Evolutionary conservation across 2,797 vertebrate species (phyloP).

Genomic region (Pterois miles): DNA sequence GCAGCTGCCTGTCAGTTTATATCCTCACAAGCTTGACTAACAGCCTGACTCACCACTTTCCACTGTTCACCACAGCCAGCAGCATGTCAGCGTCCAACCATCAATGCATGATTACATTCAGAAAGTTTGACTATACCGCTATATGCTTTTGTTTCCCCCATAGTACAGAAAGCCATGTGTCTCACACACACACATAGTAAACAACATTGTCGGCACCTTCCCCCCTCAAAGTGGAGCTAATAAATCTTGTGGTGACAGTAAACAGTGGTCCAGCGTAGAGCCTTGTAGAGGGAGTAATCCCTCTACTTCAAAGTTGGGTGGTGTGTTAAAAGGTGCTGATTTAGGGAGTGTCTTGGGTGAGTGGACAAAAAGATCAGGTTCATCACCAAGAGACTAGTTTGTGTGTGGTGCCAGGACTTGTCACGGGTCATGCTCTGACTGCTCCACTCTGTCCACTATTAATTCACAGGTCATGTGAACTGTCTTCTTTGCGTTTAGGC

Average conservation of each 20-base stretch:
- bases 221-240: conserved; percentile 65
- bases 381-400: conserved; percentile 22
- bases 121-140: not conserved
- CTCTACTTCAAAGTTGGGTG: conserved; percentile 64
- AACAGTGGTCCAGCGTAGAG: conserved; percentile 45
- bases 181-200: conserved; percentile 37
- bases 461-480: conserved; percentile 13
- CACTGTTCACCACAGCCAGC: not conserved
- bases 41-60: conserved; percentile 21
- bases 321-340: conserved; percentile 64
- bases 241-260: conserved; percentile 73
- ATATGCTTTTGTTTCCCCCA: conserved; percentile 19
- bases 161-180: conserved; percentile 9
- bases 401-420: conserved; percentile 46
- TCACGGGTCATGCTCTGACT: conserved; percentile 50
- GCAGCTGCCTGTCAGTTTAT: not conserved
- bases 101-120: not conserved
- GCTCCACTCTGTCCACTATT: conserved; percentile 7
- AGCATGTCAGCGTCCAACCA: not conserved
- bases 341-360: conserved; percentile 50
- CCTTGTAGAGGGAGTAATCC: conserved; percentile 48
- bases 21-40: conserved; percentile 9
- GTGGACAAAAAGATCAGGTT: conserved; percentile 57
- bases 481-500: conserved; percentile 34
- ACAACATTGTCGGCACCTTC: conserved; percentile 55